Conservation (phyloP, 2,113 vertebrate species). For the Oceanites oceanicus region DNA sequence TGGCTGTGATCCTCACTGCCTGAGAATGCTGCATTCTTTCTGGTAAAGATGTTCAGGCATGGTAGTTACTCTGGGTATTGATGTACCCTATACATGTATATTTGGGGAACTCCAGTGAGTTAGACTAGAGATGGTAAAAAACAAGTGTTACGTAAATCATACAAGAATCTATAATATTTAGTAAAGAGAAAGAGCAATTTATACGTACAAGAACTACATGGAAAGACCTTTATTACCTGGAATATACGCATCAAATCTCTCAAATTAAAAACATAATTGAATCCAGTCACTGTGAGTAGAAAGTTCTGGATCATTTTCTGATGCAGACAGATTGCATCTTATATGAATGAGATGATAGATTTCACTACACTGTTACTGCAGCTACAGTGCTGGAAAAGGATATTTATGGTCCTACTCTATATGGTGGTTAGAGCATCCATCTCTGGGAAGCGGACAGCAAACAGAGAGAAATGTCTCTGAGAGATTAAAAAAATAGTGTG, state of each 20-base stretch:
- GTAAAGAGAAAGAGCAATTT: neutral
- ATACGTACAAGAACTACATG: neutral
- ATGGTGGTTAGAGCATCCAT: conserved; percentile 71
- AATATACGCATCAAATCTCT: conserved; percentile 76
- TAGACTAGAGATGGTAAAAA: neutral
- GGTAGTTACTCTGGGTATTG: neutral
- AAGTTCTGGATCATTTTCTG: conserved; percentile 85
- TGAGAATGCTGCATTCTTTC: neutral
- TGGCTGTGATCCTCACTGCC: neutral
- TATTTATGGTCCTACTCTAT: conserved; percentile 78
- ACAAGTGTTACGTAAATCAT: neutral
- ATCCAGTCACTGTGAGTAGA: conserved; percentile 77
- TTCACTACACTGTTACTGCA: conserved; percentile 80
- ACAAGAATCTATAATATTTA: neutral
- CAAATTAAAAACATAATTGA: conserved; percentile 84
- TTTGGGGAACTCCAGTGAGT: neutral
- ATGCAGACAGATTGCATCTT: conserved; percentile 78
- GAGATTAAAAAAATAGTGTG: neutral
- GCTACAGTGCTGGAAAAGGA: conserved; percentile 76
- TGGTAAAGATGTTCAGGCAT: neutral
- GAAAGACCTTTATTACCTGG: conserved; percentile 62
- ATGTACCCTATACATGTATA: neutral
- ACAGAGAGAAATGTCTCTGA: conserved; percentile 81
- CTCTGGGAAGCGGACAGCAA: conserved; percentile 76
- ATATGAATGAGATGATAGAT: conserved; percentile 68